phyloP scores from a whole-genome alignment of 2,888 invertebrate genomes.

The Xestobium rufovillosum region DNA sequence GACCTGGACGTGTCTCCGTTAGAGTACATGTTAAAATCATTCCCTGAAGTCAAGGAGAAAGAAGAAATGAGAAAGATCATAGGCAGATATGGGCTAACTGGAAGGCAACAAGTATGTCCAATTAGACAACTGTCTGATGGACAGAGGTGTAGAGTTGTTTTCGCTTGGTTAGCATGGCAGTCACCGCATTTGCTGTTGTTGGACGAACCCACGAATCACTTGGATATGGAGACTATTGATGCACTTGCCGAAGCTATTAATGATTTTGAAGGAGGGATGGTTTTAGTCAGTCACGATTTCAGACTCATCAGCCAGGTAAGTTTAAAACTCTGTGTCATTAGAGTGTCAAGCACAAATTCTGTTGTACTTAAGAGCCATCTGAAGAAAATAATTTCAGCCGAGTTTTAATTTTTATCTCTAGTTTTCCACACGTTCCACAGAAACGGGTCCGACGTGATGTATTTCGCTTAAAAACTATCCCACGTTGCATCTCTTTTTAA shows the following conservation, averaged over 20 bases:
- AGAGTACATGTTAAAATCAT: slow-evolving; percentile 97
- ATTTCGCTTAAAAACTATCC: no score
- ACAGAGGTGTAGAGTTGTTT: slow-evolving; percentile 96
- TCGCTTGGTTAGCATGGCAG: slow-evolving; percentile 98
- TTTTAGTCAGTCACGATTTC: slow-evolving; percentile 99
- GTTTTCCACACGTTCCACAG: no score
- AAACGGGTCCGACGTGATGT: no score
- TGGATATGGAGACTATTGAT: slow-evolving; percentile 98
- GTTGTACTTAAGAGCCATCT: no score
- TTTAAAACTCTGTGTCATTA: slow-evolving; percentile 8
- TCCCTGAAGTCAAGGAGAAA: slow-evolving; percentile 93
- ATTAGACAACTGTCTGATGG: slow-evolving; percentile 95
- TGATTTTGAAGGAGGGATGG: slow-evolving; percentile 97
- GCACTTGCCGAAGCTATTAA: slow-evolving; percentile 96
- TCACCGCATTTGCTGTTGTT: slow-evolving; percentile 83
- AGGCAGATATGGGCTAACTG: slow-evolving; percentile 95
- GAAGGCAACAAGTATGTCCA: slow-evolving; percentile 91
- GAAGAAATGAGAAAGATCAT: slow-evolving; percentile 99
- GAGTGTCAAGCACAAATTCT: no score
- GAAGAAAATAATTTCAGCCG: no score
- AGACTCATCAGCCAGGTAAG: slow-evolving; percentile 93
- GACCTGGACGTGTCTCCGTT: slow-evolving; percentile 92
- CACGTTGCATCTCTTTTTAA: no score
- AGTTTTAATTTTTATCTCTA: no score
- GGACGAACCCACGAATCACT: slow-evolving; percentile 87